Percentiles rank a stretch among this genome's conserved stretches.
These are phyloP conservation scores for Saxicola maurus DNA, from an alignment of 2,797 vertebrate genomes.

Conservation along the genomic window DNA sequence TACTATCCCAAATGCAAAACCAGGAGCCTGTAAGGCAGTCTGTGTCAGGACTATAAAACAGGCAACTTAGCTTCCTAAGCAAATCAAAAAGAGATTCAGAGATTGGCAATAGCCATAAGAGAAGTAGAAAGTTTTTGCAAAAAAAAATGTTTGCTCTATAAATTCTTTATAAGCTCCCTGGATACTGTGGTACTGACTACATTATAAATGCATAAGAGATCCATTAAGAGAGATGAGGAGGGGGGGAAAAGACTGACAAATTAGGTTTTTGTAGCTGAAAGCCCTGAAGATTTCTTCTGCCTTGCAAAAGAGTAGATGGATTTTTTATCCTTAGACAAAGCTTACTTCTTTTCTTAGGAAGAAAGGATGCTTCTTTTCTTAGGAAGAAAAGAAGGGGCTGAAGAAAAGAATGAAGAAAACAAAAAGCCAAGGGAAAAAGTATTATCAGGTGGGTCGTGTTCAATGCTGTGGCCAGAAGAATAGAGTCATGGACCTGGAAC, in stretches of 20 bases:
- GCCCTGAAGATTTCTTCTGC: conserved; percentile 20
- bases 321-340: conserved; percentile 22
- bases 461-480: background rate
- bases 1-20: background rate
- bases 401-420: background rate
- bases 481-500: background rate
- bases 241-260: background rate
- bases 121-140: background rate
- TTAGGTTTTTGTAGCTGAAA: conserved; percentile 31
- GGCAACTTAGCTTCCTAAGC: background rate
- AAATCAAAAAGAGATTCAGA: background rate
- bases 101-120: background rate
- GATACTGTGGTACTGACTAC: background rate
- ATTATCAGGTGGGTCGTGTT: background rate
- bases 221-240: conserved; percentile 16
- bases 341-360: background rate
- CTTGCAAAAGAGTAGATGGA: background rate
- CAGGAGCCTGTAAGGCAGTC: background rate
- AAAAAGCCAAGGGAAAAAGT: background rate
- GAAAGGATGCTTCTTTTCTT: background rate
- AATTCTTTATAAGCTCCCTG: background rate
- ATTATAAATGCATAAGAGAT: conserved; percentile 47
- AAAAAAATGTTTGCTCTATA: conserved; percentile 16
- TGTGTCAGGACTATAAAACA: background rate
- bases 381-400: background rate